phyloP scores from a whole-genome alignment of 2,888 invertebrate species.

The Orthonevra nobilis region DNA sequence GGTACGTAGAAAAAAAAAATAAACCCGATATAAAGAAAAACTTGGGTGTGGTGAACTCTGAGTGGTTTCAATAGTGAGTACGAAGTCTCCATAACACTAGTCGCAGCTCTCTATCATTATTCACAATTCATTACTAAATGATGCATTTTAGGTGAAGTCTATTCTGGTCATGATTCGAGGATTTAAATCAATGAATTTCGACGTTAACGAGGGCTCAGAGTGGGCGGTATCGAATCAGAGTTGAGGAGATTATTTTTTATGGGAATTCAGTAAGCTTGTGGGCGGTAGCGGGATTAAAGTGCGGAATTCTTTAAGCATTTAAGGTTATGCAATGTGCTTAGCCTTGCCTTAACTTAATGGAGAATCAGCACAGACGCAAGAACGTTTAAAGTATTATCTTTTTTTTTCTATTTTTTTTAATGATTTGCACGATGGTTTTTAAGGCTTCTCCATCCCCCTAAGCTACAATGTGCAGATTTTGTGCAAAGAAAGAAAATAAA shows the following conservation, averaged over 20 bases:
- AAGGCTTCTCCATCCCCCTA: too few relatives aligned
- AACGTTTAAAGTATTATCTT: too few relatives aligned
- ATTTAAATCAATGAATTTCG: constrained; percentile 54
- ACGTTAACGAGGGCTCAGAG: constrained; percentile 57
- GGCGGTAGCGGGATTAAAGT: neutral
- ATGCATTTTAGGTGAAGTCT: constrained; percentile 63
- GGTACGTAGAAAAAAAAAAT: too few relatives aligned
- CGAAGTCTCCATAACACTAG: constrained; percentile 21
- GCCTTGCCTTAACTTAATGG: too few relatives aligned
- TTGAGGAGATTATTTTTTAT: constrained; percentile 37
- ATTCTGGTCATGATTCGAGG: constrained; percentile 38
- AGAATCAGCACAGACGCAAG: too few relatives aligned
- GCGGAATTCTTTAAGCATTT: too few relatives aligned
- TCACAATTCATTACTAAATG: constrained; percentile 69
- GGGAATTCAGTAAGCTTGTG: neutral
- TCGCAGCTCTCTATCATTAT: constrained; percentile 51
- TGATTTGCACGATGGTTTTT: too few relatives aligned
- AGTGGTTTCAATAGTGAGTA: constrained; percentile 48
- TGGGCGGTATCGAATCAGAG: constrained; percentile 50
- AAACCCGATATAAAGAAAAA: too few relatives aligned
- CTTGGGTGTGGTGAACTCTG: constrained; percentile 59
- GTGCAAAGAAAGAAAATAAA: too few relatives aligned
- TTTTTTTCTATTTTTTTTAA: too few relatives aligned
- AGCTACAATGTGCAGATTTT: too few relatives aligned
- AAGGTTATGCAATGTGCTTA: too few relatives aligned